Evolutionary conservation across 1,140 invertebrate genomes (phyloP), one percentile per base, ranked within the genome.

Genomic region (Drosophila nikananu): DNA sequence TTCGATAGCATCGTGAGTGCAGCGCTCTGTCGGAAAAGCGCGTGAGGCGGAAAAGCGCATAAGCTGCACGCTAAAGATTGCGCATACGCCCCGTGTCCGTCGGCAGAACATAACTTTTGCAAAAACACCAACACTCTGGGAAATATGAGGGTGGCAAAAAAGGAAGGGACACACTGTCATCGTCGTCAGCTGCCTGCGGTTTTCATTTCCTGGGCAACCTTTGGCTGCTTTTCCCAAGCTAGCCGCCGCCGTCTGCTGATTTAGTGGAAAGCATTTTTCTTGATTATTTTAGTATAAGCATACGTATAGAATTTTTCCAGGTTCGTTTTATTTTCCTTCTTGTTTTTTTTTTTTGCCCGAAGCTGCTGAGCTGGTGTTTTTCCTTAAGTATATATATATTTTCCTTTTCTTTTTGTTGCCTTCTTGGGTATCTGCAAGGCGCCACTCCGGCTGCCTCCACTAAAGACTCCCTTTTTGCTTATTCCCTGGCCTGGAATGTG

Each of bases 181-280:
- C 74, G 51, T 67, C 73, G 61, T 65, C 61, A 80, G 61, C 41
- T 60, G 81, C 68, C 81, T 86, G 83, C 74, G 81, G 86, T 81
- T 89, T 83, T 81, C 86, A 90, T 90, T 86, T 89, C 81, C 86
- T 81, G 65, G 57, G 46, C 77, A 89, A 90, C 86, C 84, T 90
- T 79, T 84, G 41, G 42, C 55, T 68, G 49, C 35, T 37, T 37
- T 37, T 37, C 35, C 35, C 35, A 37, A 37, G 35, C 35, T 37
- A 37, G 35, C 65, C 10, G 25, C 39, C 67, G 49, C 27, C 48
- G 46, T 39, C 61, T 74, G 77, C 78, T 89, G 86, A 89, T 89
- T 89, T 89, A 89, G 86, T 86, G 82, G 52, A 74, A 81, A 90
- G 78, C 86, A 89, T 89, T 89, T 89, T 89, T 89, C 86, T 86